Evolutionary conservation across 1,140 invertebrate species (phyloP), one percentile per base, ranked within the genome.

Genomic region (Drosophila elegans): DNA sequence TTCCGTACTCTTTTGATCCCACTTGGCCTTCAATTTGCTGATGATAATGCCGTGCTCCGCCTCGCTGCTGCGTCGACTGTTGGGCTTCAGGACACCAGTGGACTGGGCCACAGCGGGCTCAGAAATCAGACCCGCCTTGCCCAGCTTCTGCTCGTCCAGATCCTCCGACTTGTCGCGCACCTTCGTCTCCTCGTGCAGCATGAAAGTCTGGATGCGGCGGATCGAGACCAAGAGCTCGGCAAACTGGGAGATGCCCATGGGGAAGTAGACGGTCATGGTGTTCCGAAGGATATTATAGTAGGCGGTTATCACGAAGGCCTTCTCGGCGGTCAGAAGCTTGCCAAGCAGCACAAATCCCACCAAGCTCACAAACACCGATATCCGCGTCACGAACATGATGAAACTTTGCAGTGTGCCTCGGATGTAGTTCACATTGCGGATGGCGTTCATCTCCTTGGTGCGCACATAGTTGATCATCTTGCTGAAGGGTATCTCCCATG

Each of bases 401-500:
- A 96, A 96, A 0, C 95, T 96, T 69, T 96, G 93, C 48, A 96
- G 94, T 2, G 97, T 93, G 6, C 96, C 96, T 46, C 95, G 94
- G 12, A 97, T 95, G 73, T 95, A 95, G 12, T 95, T 95, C 12
- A 95, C 94, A 73, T 94, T 93, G 68, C 94, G 94, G 34, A 96
- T 95, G 49, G 93, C 93, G 54, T 93, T 92, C 46, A 95, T 93
- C 80, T 94, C 93, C 67, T 92, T 93, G 78, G 90, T 93, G 76
- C 95, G 92, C 11, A 94, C 93, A 27, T 93, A 82, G 41, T 94
- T 93, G 2, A 96, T 93, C 42, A 97, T 93, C 54, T 93, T 94
- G 39, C 95, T 94, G 84, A 97, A 97, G 0, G 96, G 95, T 77
- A 95, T 95, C 90, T 97, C 97, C 97, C 97, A 97, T 2, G 96